Base-by-base conservation (phyloP, 2,797 vertebrate genomes). In the Denticeps clupeoides region DNA sequence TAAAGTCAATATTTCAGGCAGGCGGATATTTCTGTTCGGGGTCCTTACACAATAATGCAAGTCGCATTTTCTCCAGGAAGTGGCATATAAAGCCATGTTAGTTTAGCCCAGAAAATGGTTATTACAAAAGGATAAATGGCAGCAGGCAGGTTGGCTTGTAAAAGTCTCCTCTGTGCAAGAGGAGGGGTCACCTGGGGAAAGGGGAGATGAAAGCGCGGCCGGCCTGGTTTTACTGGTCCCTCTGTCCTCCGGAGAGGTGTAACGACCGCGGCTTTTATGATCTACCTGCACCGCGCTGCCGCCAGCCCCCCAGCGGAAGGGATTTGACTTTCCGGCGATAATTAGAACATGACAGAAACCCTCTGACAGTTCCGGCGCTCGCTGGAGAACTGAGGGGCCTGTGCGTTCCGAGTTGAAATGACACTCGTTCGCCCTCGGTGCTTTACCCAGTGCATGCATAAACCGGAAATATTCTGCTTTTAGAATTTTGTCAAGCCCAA, bases 1-100 rank as follows among this genome's bases (percentile, higher is more conserved):
- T 94, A 89, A 90, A 97, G 91, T 97, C 91, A 91, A 94, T 96
- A 96, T 92, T 93, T 95, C 89, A 91, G 87, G 87, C 86, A n/a
- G 82, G 86, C 85, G 87, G 90, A 91, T 89, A 90, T 91, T 92
- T 93, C 89, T 91, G 87, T 95, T 88, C 81, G 74, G 82, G 81
- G 84, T 84, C 85, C 87, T 86, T 81, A 85, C 82, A 85, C 83
- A 86, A 90, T 85, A 87, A 87, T 85, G 84, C 80, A 80, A 72
- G 77, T 82, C 80, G 80, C 78, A 80, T 81, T 81, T 82, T 81
- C 79, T 82, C 73, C 76, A 83, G 84, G 81, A 79, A 88, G 85
- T 77, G 79, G 79, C 81, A 79, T 79, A 78, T 82, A 77, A 66
- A 70, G 81, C 73, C 75, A 71, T 80, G 83, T 87, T 87, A 84